phyloP scores from a whole-genome alignment of 2,888 invertebrate genomes.

The Prosopocoilus inquinatus region DNA sequence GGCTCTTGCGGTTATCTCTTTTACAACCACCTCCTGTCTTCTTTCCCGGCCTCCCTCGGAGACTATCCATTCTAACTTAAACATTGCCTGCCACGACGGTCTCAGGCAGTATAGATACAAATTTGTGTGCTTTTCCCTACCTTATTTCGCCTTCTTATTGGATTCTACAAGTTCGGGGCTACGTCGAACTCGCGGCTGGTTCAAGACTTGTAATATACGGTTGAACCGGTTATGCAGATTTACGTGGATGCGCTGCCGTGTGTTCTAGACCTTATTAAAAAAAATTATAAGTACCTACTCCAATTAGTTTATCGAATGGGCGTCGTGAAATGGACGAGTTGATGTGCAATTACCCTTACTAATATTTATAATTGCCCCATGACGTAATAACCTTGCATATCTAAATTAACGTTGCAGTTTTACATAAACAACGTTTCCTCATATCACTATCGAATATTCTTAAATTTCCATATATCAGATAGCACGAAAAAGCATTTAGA shows the following conservation, averaged over 20 bases:
- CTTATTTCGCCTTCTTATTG: conserved; percentile 37
- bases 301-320: too few relatives aligned
- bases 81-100: conserved; percentile 32
- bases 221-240: conserved; percentile 20
- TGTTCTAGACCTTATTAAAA: not conserved
- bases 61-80: conserved; percentile 39
- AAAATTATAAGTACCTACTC: too few relatives aligned
- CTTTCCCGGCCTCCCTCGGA: conserved; percentile 31
- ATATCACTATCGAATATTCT: too few relatives aligned
- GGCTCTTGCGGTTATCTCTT: conserved; percentile 36
- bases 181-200: conserved; percentile 12
- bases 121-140: conserved; percentile 38
- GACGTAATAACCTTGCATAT: too few relatives aligned
- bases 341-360: too few relatives aligned
- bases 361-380: too few relatives aligned
- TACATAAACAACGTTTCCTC: too few relatives aligned
- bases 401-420: too few relatives aligned
- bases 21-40: conserved; percentile 30
- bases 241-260: conserved; percentile 11
- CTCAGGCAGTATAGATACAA: conserved; percentile 41
- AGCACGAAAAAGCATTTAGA: too few relatives aligned
- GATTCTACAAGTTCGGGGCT: conserved; percentile 22
- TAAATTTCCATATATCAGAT: too few relatives aligned
- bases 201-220: conserved; percentile 7
- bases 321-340: too few relatives aligned